Conservation (phyloP, 2,797 vertebrate species). For the Lepilemur septentrionalis region DNA sequence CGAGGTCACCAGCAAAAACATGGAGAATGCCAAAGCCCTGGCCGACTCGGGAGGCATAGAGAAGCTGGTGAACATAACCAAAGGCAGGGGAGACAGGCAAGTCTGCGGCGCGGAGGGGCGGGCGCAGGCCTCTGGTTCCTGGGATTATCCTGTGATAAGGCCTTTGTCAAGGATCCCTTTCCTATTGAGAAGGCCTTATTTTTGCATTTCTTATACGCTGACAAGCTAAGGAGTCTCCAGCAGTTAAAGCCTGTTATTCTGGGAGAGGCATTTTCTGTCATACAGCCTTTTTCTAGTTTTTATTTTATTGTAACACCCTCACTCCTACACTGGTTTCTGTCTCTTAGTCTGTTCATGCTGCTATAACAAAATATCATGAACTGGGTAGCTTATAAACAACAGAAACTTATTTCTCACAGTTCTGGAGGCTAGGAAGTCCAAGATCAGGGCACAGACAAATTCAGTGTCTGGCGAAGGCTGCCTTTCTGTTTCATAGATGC, state of each 20-base stretch:
- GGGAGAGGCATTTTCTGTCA: background rate
- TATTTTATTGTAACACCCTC: background rate
- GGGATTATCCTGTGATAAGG: background rate
- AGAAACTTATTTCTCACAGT: background rate
- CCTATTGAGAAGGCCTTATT: background rate
- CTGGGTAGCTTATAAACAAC: background rate
- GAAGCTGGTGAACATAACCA: conserved; percentile 98
- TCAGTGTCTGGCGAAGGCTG: background rate
- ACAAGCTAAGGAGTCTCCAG: background rate
- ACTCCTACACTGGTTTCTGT: background rate
- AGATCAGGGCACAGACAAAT: background rate
- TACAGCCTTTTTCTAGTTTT: background rate
- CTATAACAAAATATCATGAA: background rate
- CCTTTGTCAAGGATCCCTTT: fast-evolving
- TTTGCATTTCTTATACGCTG: background rate
- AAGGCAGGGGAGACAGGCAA: conserved; percentile 96
- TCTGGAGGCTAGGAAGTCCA: background rate
- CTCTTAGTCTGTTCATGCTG: background rate
- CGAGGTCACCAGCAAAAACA: conserved; percentile 98
- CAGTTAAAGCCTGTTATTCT: background rate
- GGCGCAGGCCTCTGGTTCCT: background rate
- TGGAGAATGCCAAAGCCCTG: conserved; percentile 98
- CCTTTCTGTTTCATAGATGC: background rate
- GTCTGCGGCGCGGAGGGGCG: conserved; percentile 47
- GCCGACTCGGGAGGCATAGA: conserved; percentile 97